Conservation (phyloP, 2,797 vertebrate species). For the Tenualosa thibaudeaui region DNA sequence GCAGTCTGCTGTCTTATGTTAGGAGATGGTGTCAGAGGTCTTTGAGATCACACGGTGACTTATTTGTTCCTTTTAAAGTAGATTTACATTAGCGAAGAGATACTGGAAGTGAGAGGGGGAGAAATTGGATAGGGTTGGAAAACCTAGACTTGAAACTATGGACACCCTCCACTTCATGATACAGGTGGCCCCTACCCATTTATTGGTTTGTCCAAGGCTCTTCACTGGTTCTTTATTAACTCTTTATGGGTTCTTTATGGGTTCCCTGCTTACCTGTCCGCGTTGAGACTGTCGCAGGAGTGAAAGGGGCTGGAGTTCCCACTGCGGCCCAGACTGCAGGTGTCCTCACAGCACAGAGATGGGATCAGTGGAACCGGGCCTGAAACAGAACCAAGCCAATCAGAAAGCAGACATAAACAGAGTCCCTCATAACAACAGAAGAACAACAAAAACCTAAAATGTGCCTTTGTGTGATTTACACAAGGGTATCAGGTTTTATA, state of each 20-base stretch:
- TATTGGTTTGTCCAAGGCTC: too few relatives aligned
- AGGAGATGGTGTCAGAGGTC: neutral
- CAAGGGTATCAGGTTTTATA: too few relatives aligned
- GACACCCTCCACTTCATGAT: too few relatives aligned
- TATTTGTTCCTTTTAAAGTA: neutral
- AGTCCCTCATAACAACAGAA: too few relatives aligned
- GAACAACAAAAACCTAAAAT: neutral
- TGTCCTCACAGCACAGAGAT: conserved; percentile 85
- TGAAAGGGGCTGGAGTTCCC: conserved; percentile 75
- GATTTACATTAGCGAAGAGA: too few relatives aligned
- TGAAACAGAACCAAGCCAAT: conserved; percentile 54
- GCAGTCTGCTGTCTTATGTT: neutral
- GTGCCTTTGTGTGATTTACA: neutral
- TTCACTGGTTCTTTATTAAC: too few relatives aligned
- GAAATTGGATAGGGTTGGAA: too few relatives aligned
- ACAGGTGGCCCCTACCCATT: too few relatives aligned
- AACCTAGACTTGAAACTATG: too few relatives aligned
- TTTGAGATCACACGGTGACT: neutral
- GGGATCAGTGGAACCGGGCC: conserved; percentile 88
- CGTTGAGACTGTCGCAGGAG: conserved; percentile 74
- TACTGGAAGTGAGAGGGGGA: too few relatives aligned
- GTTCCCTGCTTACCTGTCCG: conserved; percentile 75
- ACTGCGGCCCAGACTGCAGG: conserved; percentile 73
- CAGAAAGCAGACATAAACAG: neutral
- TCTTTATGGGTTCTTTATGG: neutral